Evolutionary conservation across 2,113 vertebrate genomes (phyloP), one percentile per base, ranked within the genome.

Genomic region (Oncorhynchus gorbuscha): DNA sequence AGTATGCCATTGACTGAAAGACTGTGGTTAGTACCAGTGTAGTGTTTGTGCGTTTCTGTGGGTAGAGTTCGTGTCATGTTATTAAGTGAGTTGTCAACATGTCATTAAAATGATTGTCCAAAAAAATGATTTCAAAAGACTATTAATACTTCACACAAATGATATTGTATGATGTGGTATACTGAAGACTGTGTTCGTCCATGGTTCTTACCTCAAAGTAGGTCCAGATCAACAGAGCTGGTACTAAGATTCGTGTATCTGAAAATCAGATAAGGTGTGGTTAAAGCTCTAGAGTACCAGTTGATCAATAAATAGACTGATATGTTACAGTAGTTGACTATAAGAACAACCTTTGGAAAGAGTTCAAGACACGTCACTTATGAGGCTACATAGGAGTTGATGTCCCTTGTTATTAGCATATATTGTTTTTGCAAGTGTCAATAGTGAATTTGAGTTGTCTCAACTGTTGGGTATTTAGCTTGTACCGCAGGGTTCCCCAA

Each of bases 191-290:
- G 30, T 49, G 24, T 67, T 55, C 16, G 5, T 55, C 51, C 51
- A 55, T 18, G 30, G 26, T 22, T 61, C 80, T 86, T 78, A 91
- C 91, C 89, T 84, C 76, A 4, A 77, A 0, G 69, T 11, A 26
- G 65, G 26, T 67, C 83, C 76, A 87, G 3, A 71, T 61, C 49
- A 89, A 68, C 69, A 80, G 28, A 45, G 64, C 39, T 1, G 77
- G 70, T 69, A 85, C 71, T 45, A 86, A 30, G 32, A 30, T 76
- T 13, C 24, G 81, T 8, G 74, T 26, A 65, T 22, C 90, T 91
- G 76, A 3, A 83, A 83, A 45, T 70, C 16, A 69, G 28, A 70
- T n/a, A 48, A 9, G n/a, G 18, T 45, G 7, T 39, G 59, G 59
- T 22, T 62, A 22, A 62, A 62, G 7, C n/a, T n/a, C 18, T 9